These are phyloP conservation scores for Paradoxurus hermaphroditus DNA, from an alignment of 2,113 vertebrate genomes.

Conservation along the genomic window DNA sequence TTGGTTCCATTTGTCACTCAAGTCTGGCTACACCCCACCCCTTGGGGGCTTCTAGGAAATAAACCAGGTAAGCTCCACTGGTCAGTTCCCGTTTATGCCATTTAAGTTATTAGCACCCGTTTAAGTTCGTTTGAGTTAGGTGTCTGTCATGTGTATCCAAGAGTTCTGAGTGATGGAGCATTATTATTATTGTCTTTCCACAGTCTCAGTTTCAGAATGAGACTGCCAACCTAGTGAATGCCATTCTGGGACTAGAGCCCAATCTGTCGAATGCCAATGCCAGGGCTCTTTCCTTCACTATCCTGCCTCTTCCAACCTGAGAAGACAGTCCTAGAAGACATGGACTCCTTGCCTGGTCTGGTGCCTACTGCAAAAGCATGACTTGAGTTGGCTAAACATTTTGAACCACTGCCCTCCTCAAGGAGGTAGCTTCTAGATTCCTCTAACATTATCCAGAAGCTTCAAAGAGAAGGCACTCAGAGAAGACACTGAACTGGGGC, in stretches of 20 bases:
- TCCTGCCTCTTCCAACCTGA: not conserved
- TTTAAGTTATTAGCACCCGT: not conserved
- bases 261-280: not conserved
- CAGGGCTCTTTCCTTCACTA: not conserved
- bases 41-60: not conserved
- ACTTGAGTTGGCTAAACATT: not conserved
- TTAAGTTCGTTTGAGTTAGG: not conserved
- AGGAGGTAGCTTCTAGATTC: not conserved
- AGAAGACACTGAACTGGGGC: not conserved
- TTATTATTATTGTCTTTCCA: not conserved
- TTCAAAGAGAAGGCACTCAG: not conserved
- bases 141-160: not conserved
- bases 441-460: not conserved
- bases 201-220: not conserved
- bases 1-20: not conserved
- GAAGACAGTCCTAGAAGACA: not conserved
- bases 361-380: not conserved
- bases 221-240: not conserved
- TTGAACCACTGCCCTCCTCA: not conserved
- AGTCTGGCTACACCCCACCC: not conserved
- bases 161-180: not conserved
- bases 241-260: not conserved
- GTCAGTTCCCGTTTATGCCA: not conserved
- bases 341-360: not conserved
- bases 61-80: not conserved